Evolutionary conservation across 1,140 invertebrate genomes (phyloP).

Genomic region (Atopsyche davidsoni): DNA sequence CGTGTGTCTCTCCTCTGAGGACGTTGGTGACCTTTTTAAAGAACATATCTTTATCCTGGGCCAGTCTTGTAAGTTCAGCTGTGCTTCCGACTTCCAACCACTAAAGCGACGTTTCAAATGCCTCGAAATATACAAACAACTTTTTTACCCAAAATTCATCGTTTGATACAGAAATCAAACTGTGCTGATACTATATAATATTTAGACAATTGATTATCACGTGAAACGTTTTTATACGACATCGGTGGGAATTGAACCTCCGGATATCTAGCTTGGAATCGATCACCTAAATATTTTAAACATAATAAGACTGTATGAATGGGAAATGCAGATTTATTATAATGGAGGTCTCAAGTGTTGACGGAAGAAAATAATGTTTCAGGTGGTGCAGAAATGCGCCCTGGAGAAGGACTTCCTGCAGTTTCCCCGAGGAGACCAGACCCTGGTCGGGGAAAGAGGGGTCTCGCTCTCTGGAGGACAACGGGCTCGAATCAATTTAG

Average conservation of each 20-base stretch:
- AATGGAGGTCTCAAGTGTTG: not conserved
- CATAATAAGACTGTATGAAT: not conserved
- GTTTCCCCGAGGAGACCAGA: constrained; percentile 64
- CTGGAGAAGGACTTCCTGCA: constrained; percentile 63
- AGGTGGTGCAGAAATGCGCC: constrained; percentile 53
- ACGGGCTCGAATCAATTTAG: constrained; percentile 57
- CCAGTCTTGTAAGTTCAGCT: too few species aligned
- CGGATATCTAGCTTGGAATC: not conserved
- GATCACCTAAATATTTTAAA: not conserved
- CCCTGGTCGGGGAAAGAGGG: constrained; percentile 79
- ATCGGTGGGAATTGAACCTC: not conserved
- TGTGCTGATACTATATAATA: constrained; percentile 4
- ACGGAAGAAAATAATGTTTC: not conserved
- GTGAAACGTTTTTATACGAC: not conserved
- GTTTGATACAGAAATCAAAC: not conserved
- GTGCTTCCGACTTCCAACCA: too few species aligned
- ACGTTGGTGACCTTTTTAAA: not conserved
- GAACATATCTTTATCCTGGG: not conserved
- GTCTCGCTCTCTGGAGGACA: constrained; percentile 73
- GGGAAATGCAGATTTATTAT: not conserved
- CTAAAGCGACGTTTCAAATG: too few species aligned
- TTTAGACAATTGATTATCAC: not conserved
- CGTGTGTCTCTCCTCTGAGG: not conserved
- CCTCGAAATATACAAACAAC: not conserved
- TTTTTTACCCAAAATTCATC: not conserved